These are phyloP conservation scores for Vicugna pacos DNA, from an alignment of 2,113 vertebrate species.

Conservation along the genomic window DNA sequence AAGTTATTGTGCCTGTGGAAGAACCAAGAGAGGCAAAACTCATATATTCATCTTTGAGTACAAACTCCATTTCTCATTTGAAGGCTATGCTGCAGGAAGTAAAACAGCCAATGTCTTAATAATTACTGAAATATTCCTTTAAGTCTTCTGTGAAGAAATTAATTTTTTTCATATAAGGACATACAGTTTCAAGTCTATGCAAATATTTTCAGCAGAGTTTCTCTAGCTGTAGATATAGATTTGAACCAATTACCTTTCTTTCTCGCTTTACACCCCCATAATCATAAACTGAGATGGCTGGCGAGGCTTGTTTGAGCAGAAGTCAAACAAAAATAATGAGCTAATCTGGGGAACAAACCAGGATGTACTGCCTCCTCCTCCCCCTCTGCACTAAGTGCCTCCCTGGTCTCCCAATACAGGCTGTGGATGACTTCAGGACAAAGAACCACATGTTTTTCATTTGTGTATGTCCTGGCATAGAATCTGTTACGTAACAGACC, in stretches of 20 bases:
- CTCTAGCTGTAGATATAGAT: not conserved
- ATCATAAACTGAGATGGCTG: not conserved
- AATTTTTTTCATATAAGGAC: not conserved
- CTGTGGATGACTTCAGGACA: not conserved
- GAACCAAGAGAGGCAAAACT: not conserved
- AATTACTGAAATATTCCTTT: not conserved
- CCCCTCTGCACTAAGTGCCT: not conserved
- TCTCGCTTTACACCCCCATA: not conserved
- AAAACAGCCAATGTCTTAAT: not conserved
- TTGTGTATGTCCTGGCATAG: not conserved
- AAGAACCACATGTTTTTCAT: not conserved
- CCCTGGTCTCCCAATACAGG: not conserved
- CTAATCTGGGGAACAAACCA: not conserved
- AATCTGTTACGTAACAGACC: not conserved
- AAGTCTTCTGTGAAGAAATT: not conserved
- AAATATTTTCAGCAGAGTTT: not conserved
- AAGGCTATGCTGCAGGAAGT: not conserved
- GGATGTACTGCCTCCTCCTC: not conserved
- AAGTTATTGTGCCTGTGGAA: slow-evolving; percentile 93
- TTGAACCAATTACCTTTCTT: not conserved
- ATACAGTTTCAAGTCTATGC: not conserved
- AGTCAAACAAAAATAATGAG: not conserved
- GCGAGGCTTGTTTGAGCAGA: not conserved
- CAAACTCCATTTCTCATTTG: not conserved
- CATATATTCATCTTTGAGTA: not conserved